phyloP scores from a whole-genome alignment of 1,140 invertebrate species.

The Olivierus martensii region DNA sequence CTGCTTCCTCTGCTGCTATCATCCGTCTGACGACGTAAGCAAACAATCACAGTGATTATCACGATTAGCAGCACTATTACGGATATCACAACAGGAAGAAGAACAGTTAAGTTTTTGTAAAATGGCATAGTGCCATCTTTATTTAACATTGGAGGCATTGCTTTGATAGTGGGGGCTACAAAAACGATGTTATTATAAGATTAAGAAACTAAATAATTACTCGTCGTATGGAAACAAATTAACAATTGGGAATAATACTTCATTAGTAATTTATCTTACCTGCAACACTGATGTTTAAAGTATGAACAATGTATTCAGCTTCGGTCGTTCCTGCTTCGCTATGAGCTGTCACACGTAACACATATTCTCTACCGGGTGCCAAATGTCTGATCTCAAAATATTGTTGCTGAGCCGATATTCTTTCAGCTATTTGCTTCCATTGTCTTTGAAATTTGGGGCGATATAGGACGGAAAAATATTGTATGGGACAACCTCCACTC shows the following conservation, averaged over 20 bases:
- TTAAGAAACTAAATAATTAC: background rate
- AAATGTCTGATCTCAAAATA: slow-evolving; percentile 10
- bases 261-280: background rate
- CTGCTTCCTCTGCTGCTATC: slow-evolving; percentile 4
- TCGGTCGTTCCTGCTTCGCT: slow-evolving; percentile 81
- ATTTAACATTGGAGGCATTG: background rate
- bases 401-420: slow-evolving; percentile 5
- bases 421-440: slow-evolving; percentile 63
- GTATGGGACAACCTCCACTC: slow-evolving; percentile 60
- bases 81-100: slow-evolving; percentile 18
- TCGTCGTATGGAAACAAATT: background rate
- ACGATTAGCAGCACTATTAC: slow-evolving; percentile 16
- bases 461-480: slow-evolving; percentile 60
- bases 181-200: background rate
- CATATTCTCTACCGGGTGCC: slow-evolving; percentile 38
- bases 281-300: background rate
- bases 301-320: slow-evolving; percentile 43
- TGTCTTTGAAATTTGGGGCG: slow-evolving; percentile 43
- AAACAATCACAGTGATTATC: slow-evolving; percentile 14
- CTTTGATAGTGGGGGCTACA: slow-evolving; percentile 3
- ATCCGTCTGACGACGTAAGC: slow-evolving; percentile 11
- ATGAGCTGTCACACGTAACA: slow-evolving; percentile 67
- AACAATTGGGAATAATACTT: background rate
- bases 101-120: slow-evolving; percentile 18
- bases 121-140: slow-evolving; percentile 3